Base-by-base conservation (phyloP, 2,888 invertebrate genomes). In the Protophormia terraenovae region DNA sequence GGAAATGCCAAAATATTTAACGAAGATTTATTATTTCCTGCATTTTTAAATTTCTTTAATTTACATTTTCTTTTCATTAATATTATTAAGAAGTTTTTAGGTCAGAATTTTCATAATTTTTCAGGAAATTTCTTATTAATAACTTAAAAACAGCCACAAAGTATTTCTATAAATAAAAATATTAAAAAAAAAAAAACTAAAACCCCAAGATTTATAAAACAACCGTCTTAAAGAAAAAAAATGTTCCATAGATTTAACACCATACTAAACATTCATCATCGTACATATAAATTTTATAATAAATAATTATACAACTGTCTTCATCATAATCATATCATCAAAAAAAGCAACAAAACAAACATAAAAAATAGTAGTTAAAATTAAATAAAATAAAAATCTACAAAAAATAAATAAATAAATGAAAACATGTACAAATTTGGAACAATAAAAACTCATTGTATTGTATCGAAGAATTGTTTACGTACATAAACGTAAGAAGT, bases 381-480 rank as follows among this genome's bases (percentile, higher is more conserved):
- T 32, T 1, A 60, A 45, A 60, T 32, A 10, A 76, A 77, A 32
- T n/a, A n/a, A n/a, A n/a, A n/a, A n/a, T n/a, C n/a, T n/a, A 24
- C 6, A 24, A 55, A 29, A 58, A 29, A 12, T 6, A 35, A 35
- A 10, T 62, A 73, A 47, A 22, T 35, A 58, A 75, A 53, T 10
- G 35, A 19, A 19, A 60, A 55, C 38, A 75, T 10, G 38, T 55
- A 45, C 41, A 55, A 38, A 58, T 78, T 58, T 69, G 16, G 50
- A 78, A 72, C 62, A 79, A 79, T 55, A 79, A 55, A 55, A 79
- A 64, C 19, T 72, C 41, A 72, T 72, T 79, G 53, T 53, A 32
- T 71, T 41, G 62, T 60, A 41, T 16, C 50, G 22, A 27, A n/a
- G 24, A 55, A 58, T 45, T 45, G 66, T 45, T 45, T 66, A 32